Base-by-base conservation (phyloP, 2,113 vertebrate species). In the Catagonus wagneri region DNA sequence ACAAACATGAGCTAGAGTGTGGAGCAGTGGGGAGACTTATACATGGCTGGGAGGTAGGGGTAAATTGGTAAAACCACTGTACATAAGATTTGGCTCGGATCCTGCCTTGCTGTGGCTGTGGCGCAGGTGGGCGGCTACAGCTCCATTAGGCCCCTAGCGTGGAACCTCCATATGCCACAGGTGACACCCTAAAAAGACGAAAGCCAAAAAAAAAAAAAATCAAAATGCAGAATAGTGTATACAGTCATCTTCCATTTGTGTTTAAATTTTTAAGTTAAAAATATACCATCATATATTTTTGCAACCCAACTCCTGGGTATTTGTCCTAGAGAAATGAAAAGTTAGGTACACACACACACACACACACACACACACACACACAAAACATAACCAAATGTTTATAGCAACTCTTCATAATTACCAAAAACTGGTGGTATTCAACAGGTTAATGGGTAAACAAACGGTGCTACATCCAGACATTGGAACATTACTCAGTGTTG, bases 301-400 rank as follows among this genome's bases (percentile, higher is more conserved):
- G 52, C 6, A 83, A 60, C 34, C 36, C 60, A 95, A 69, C 11
- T 89, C 63, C 15, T 32, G 3, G 4, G 34, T 60, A 50, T 78
- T 92, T 92, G 52, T 71, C 34, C 4, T 60, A 80, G 68, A 71
- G 39, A 80, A 87, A 83, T 50, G 12, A 89, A 63, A 94, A 65
- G 60, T 89, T 44, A 34, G 17, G 1, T 56, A n/a, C n/a, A n/a
- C n/a, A n/a, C n/a, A n/a, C n/a, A n/a, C n/a, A n/a, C n/a, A n/a
- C n/a, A n/a, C n/a, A n/a, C n/a, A n/a, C n/a, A n/a, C n/a, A n/a
- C n/a, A n/a, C n/a, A n/a, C n/a, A n/a, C n/a, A n/a, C n/a, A n/a
- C n/a, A n/a, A n/a, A n/a, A n/a, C n/a, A 11, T 78, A 20, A 66
- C 8, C 19, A 11, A 39, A 74, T 72, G 9, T 54, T 60, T 36